A percentile compares a stretch with the other conserved stretches of the same genome.
Conservation (phyloP, 2,888 invertebrate species). For the Andrena praecox region DNA sequence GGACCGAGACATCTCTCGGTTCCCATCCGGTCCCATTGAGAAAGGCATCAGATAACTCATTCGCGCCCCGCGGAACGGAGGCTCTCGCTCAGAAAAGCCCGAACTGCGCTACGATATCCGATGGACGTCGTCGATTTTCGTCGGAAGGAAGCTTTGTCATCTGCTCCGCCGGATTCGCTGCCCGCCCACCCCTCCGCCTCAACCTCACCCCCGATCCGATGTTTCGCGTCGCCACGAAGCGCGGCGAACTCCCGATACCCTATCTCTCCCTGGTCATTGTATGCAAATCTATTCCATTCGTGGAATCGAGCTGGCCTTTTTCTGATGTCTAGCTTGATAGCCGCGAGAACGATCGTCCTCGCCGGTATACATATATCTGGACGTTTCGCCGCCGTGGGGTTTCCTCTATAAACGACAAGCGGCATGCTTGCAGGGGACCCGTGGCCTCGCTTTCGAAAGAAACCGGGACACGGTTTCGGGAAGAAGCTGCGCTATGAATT, state of each 20-base stretch:
- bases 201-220: conserved; percentile 6
- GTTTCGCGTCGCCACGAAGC: conserved; percentile 52
- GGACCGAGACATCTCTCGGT: conserved; percentile 44
- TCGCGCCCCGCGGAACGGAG: conserved; percentile 25
- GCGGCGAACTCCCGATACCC: conserved; percentile 65
- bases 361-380: conserved; percentile 64
- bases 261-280: conserved; percentile 81
- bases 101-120: conserved; percentile 37
- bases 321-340: conserved; percentile 83
- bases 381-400: conserved; percentile 63
- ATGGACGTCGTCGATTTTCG: conserved; percentile 66
- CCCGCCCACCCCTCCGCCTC: neutral
- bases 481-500: conserved; percentile 42
- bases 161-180: conserved; percentile 63
- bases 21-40: conserved; percentile 23
- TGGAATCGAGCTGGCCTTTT: conserved; percentile 81
- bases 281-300: conserved; percentile 82
- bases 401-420: conserved; percentile 47
- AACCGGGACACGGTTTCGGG: conserved; percentile 52
- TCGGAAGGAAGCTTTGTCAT: conserved; percentile 76
- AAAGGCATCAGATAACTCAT: conserved; percentile 54
- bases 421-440: conserved; percentile 4
- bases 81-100: conserved; percentile 41
- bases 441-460: conserved; percentile 28
- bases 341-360: conserved; percentile 72